These are phyloP conservation scores for Drosophila pseudoananassae DNA, from an alignment of 1,140 invertebrate genomes.

Conservation along the genomic window DNA sequence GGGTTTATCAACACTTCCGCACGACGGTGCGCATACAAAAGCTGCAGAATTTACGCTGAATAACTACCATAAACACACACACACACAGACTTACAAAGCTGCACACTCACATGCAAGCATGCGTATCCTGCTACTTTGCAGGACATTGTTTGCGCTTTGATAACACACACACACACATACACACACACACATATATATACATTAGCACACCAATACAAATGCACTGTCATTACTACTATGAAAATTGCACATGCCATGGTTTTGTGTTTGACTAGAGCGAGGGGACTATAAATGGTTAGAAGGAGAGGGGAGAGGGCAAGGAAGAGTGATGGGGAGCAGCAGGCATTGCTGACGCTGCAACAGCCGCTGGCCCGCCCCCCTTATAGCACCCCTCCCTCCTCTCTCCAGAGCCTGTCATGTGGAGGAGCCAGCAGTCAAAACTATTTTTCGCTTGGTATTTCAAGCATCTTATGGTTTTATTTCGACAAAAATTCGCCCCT, in stretches of 20 bases:
- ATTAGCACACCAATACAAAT: slow-evolving; percentile 34
- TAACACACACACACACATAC: slow-evolving; percentile 51
- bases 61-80: slow-evolving; percentile 54
- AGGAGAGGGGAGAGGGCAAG: not conserved
- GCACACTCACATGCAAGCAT: slow-evolving; percentile 41
- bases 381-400: not conserved
- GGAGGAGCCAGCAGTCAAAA: slow-evolving; percentile 65
- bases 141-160: slow-evolving; percentile 80
- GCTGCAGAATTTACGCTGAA: slow-evolving; percentile 67
- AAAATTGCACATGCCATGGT: slow-evolving; percentile 78
- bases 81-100: slow-evolving; percentile 13
- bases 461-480: slow-evolving; percentile 81
- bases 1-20: slow-evolving; percentile 80
- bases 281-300: slow-evolving; percentile 4
- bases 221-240: slow-evolving; percentile 73
- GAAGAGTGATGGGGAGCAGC: not conserved
- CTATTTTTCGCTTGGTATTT: slow-evolving; percentile 81
- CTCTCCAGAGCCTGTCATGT: not conserved
- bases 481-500: slow-evolving; percentile 75
- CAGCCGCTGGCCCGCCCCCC: slow-evolving; percentile 26
- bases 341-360: slow-evolving; percentile 41
- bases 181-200: slow-evolving; percentile 8
- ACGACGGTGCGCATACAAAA: slow-evolving; percentile 78
- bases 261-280: slow-evolving; percentile 72
- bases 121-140: slow-evolving; percentile 78